Percentiles rank a stretch among this genome's conserved stretches.
phyloP scores from a whole-genome alignment of 2,797 vertebrate species.

The Distichodus sexfasciatus region DNA sequence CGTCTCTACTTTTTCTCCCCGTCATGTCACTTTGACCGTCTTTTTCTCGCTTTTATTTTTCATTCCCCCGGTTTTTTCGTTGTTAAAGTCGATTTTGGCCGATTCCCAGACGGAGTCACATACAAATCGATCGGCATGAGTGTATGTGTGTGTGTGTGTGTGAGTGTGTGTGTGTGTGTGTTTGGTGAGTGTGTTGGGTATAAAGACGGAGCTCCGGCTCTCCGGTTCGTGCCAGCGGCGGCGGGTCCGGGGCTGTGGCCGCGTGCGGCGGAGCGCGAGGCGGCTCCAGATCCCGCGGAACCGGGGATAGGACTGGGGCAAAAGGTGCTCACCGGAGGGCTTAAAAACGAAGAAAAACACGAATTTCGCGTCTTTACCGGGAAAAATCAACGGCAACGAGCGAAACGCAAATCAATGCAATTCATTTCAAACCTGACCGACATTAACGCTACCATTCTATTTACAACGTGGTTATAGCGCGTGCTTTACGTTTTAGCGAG shows the following conservation, averaged over 20 bases:
- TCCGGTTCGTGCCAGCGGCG: constrained; percentile 72
- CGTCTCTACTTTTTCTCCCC: constrained; percentile 67
- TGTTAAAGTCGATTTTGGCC: constrained; percentile 72
- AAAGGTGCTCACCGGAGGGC: constrained; percentile 3
- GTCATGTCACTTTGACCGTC: constrained; percentile 71
- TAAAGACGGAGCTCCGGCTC: constrained; percentile 72
- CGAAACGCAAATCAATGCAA: neutral
- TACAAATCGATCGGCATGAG: constrained; percentile 75
- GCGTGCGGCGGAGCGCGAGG: constrained; percentile 51
- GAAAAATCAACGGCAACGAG: neutral
- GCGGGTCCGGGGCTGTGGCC: constrained; percentile 61
- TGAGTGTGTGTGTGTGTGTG: constrained; percentile 58
- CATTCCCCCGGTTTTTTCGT: constrained; percentile 61
- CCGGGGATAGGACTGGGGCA: constrained; percentile 14
- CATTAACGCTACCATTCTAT: neutral
- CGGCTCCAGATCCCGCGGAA: constrained; percentile 41
- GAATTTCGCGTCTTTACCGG: constrained; percentile 48
- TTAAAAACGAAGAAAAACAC: constrained; percentile 51
- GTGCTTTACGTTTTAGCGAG: too few species aligned
- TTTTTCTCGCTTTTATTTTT: constrained; percentile 60
- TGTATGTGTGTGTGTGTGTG: constrained; percentile 53
- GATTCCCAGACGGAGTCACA: constrained; percentile 76
- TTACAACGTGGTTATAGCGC: too few species aligned
- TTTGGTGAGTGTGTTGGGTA: constrained; percentile 55
- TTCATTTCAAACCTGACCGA: neutral